Base-by-base conservation (phyloP, 2,888 invertebrate species). In the Megaustenia siamemsis region DNA sequence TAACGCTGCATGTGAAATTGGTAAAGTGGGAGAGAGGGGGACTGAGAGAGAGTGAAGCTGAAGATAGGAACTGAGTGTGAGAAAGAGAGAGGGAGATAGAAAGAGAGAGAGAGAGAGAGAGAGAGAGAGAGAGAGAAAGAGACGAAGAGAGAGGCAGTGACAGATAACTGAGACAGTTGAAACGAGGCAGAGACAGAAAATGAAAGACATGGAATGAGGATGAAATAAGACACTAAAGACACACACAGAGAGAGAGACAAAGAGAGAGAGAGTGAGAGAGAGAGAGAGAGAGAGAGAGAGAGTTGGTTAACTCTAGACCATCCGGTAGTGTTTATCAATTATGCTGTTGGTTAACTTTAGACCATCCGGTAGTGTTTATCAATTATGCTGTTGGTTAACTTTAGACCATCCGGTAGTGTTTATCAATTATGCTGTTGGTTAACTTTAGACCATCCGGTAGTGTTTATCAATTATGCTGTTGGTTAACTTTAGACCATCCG, bases 81-180 rank as follows among this genome's bases (percentile, higher is more conserved):
- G 73, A 69, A 43, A 40, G 40, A 73, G 73, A 40, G 38, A 73
- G 73, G 40, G 40, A 73, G 43, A 73, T 24, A 73, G 40, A 43
- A 43, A 12, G 38, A 43, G 38, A 43, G 73, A 73, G 43, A 73
- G 73, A 40, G 40, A 73, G 43, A 73, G 18, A 21, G 73, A 43
- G 43, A 40, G 73, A 73, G 73, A 35, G 15, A 73, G 3, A 73
- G 38, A 43, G 40, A 73, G 73, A 43, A 28, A 43, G 43, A 43
- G 43, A n/a, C n/a, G 28, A 40, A 40, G 21, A 73, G 43, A 71
- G 12, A 21, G 38, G 32, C 18, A 24, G 35, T 12, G 32, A 21
- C 5, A 35, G 71, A 35, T 8, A 38, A 10, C 12, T 12, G 71
- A 40, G 71, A 71, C 18, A 40, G 71, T 21, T 6, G 24, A 15